Percentiles rank a stretch among this genome's conserved stretches.
Evolutionary conservation across 2,888 invertebrate species (phyloP).

Genomic region (Pheosia tremula): DNA sequence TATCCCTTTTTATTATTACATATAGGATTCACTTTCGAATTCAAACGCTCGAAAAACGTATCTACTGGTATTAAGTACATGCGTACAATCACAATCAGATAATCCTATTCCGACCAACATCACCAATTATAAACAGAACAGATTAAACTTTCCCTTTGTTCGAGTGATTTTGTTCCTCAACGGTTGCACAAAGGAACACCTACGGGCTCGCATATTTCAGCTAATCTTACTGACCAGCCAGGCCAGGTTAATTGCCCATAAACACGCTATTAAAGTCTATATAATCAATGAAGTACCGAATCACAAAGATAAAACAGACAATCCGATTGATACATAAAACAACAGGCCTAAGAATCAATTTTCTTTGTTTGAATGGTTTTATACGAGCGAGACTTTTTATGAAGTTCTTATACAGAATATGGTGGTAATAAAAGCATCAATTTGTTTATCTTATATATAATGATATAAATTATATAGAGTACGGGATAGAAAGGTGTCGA

Average conservation of each 20-base stretch:
- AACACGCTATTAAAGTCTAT: slow-evolving; percentile 48
- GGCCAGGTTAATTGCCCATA: slow-evolving; percentile 46
- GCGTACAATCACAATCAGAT: not conserved
- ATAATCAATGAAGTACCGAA: slow-evolving; percentile 24
- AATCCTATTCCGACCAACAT: not conserved
- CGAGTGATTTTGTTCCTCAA: slow-evolving; percentile 5
- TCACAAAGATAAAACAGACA: slow-evolving; percentile 11
- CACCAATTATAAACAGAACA: not conserved
- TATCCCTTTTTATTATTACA: no score
- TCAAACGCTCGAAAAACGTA: no score
- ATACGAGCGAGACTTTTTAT: slow-evolving; percentile 15
- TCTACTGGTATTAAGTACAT: not conserved
- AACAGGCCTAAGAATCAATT: not conserved
- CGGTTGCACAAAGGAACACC: slow-evolving; percentile 31
- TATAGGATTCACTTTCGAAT: no score
- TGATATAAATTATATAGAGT: slow-evolving; percentile 20
- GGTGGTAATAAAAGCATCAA: slow-evolving; percentile 31
- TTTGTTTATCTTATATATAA: slow-evolving; percentile 27
- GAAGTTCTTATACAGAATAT: slow-evolving; percentile 17
- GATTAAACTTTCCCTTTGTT: not conserved
- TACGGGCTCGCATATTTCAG: slow-evolving; percentile 17
- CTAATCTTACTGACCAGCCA: slow-evolving; percentile 19
- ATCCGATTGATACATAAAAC: not conserved
- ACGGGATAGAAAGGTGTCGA: slow-evolving; percentile 3
- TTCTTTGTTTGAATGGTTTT: slow-evolving; percentile 4